Conservation (phyloP, 2,797 vertebrate species). For the Diplodus puntazzo region DNA sequence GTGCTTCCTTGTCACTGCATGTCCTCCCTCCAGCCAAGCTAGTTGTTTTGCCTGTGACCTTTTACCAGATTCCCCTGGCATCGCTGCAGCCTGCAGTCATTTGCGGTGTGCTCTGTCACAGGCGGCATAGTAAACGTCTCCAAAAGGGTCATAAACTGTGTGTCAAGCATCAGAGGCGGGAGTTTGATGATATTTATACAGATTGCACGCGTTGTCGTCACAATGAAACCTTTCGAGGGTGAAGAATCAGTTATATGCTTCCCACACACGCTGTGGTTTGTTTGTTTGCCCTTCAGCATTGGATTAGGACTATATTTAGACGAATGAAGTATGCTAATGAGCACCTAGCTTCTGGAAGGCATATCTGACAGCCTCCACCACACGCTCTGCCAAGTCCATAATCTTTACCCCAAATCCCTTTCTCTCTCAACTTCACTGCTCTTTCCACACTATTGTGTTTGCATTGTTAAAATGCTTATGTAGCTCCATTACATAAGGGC, state of each 20-base stretch:
- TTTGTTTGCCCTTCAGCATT: conserved; percentile 78
- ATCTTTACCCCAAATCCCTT: conserved; percentile 73
- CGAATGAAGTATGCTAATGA: conserved; percentile 81
- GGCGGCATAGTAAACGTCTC: conserved; percentile 79
- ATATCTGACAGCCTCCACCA: conserved; percentile 75
- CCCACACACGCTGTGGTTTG: conserved; percentile 60
- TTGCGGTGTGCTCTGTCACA: conserved; percentile 73
- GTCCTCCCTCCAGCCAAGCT: conserved; percentile 76
- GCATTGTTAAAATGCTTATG: conserved; percentile 50
- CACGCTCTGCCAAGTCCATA: conserved; percentile 72
- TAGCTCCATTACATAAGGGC: conserved; percentile 34
- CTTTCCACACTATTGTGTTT: conserved; percentile 40
- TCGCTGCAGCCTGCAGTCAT: conserved; percentile 79
- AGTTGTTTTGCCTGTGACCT: conserved; percentile 82
- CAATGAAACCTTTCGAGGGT: conserved; percentile 53
- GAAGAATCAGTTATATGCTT: conserved; percentile 55
- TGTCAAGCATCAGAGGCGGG: conserved; percentile 54
- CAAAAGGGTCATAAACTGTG: conserved; percentile 72
- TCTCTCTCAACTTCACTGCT: conserved; percentile 39
- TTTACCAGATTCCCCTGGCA: conserved; percentile 81
- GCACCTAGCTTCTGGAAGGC: conserved; percentile 80
- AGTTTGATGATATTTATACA: conserved; percentile 55
- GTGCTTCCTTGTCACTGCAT: conserved; percentile 73
- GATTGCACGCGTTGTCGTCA: conserved; percentile 46
- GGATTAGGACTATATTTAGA: conserved; percentile 83